Percentiles rank a stretch among this genome's conserved stretches.
Evolutionary conservation across 2,113 vertebrate genomes (phyloP).

Genomic region (Leptocoma aspasia): DNA sequence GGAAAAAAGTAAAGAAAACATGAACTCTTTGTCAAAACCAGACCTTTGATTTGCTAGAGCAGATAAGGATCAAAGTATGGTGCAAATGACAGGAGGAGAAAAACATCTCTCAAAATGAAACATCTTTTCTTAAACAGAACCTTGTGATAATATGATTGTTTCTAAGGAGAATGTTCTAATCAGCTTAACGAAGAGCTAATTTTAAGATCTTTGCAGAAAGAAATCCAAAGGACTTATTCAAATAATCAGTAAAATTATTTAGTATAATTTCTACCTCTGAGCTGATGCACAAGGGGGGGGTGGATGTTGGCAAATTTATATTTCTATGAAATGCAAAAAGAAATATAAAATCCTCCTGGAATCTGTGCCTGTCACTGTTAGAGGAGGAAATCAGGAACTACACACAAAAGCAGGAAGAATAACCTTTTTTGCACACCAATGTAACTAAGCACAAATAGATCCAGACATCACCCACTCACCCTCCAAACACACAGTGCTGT

Average conservation of each 20-base stretch:
- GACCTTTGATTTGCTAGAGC: neutral
- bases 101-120: neutral
- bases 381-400: neutral
- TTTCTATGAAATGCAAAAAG: neutral
- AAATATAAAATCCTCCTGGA: neutral
- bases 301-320: neutral
- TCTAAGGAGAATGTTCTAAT: neutral
- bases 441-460: neutral
- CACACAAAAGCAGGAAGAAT: neutral
- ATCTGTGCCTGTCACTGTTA: neutral
- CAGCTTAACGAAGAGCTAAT: constrained; percentile 1
- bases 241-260: neutral
- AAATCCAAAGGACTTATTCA: neutral
- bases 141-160: neutral
- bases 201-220: neutral
- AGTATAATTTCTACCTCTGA: neutral
- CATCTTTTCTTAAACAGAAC: neutral
- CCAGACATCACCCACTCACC: neutral
- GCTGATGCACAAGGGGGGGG: too few species aligned
- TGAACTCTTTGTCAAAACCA: neutral
- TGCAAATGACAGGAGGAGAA: neutral
- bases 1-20: neutral
- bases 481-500: neutral
- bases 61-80: neutral
- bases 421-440: neutral